phyloP scores from a whole-genome alignment of 1,140 invertebrate genomes.

The Aphelinus certus region DNA sequence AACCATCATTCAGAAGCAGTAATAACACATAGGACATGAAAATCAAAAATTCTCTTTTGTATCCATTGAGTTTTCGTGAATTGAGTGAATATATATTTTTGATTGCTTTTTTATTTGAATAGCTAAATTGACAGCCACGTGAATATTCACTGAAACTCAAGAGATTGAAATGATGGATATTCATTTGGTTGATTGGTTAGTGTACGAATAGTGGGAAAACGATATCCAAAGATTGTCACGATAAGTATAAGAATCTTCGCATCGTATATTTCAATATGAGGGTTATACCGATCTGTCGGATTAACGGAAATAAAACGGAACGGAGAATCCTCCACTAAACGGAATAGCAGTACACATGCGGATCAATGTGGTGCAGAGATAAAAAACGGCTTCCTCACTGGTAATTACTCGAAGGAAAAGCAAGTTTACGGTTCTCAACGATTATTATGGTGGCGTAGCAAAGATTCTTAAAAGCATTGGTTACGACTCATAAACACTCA shows the following conservation, averaged over 20 bases:
- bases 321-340: slow-evolving; percentile 10
- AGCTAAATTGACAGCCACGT: no score
- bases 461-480: slow-evolving; percentile 29
- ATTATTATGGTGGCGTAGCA: slow-evolving; percentile 9
- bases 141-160: no score
- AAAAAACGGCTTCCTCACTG: slow-evolving; percentile 31
- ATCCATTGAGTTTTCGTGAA: no score
- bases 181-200: no score
- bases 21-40: no score
- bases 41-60: no score
- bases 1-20: no score
- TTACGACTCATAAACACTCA: slow-evolving; percentile 26
- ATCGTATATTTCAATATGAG: not conserved
- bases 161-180: no score
- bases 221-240: not conserved
- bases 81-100: no score
- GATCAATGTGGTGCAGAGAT: slow-evolving; percentile 23
- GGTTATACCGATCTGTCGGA: slow-evolving; percentile 14
- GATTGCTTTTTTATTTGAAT: no score
- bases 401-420: slow-evolving; percentile 28
- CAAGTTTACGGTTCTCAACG: slow-evolving; percentile 24
- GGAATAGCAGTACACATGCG: slow-evolving; percentile 15
- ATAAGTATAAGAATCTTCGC: slow-evolving; percentile 15
- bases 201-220: no score
- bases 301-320: slow-evolving; percentile 24